Base-by-base conservation (phyloP, 2,113 vertebrate species). In the Electrona antarctica region DNA sequence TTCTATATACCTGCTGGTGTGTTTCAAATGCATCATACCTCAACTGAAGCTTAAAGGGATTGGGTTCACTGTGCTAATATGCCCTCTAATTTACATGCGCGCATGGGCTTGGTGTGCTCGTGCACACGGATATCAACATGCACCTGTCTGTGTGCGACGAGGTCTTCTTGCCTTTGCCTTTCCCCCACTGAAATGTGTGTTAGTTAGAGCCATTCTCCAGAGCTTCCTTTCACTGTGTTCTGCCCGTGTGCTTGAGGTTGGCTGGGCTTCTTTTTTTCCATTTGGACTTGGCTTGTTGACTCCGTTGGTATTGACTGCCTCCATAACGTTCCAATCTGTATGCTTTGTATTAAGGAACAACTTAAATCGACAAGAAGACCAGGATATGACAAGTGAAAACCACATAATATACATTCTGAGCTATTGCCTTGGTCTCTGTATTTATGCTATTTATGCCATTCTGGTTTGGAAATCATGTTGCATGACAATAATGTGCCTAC, bases 21-120 rank as follows among this genome's bases (percentile, higher is more conserved):
- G 90, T 94, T 93, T 92, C 91, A 41, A 94, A 94, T 95, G 94
- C 94, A 93, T 94, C 93, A 96, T 96, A 97, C 95, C 95, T 97
- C 95, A 96, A 93, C 93, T 94, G 93, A 41, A 94, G 93, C 93
- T 4, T 94, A 92, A 90, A 94, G 91, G 92, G 94, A 82, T 94
- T 92, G 94, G 92, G 94, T 95, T 96, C 95, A 95, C 95, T 95
- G 95, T 90, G 81, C 93, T 91, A 85, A 95, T 92, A 93, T 81
- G 58, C 13, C n/a, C 88, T 92, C 81, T 92, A 87, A 90, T 3
- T 41, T 41, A 41, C 33, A 41, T 62, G 58, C 71, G 68, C 77
- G 76, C 72, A 81, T 75, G 81, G 71, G 48, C 80, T 41, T 41
- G 33, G 33, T 41, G 33, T 41, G 33, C 33, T 41, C 33, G 78